Evolutionary conservation across 2,113 vertebrate species (phyloP), one percentile per base, ranked within the genome.

Genomic region (Phaethon lepturus): DNA sequence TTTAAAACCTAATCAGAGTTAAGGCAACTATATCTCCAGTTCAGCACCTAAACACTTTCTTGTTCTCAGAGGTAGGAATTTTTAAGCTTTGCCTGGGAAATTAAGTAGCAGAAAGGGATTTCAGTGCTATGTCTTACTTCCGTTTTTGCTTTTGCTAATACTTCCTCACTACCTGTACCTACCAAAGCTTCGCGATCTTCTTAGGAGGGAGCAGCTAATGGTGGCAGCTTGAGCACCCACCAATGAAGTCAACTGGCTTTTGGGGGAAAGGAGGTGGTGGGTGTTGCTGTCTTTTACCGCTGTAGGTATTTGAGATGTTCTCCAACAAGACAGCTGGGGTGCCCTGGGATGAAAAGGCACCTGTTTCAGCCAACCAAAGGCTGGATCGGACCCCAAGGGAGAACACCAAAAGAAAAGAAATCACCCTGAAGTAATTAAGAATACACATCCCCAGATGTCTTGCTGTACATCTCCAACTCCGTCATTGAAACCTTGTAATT

Each of bases 341-440:
- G 24, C n/a, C 53, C 31, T 26, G 35, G 25, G 49, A 87, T 1
- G 15, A 87, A 25, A 91, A 45, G 33, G 52, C 55, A 50, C 31
- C 53, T 73, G 31, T 38, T 88, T 24, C 66, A 81, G 56, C 64
- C 71, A 92, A 2, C 25, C 7, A 2, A 82, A 72, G 59, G 38
- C 73, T 89, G 40, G 38, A 71, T 74, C 72, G 66, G 50, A 78
- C 55, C 59, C 58, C 74, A 68, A 15, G 49, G 44, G 62, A 86
- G 59, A 94, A 73, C 25, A 95, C 52, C 53, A 62, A 82, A 85
- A 49, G 33, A 64, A 88, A 60, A 94, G 17, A 81, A 44, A 87
- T 90, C 74, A 90, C 52, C 28, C 38, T 66, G 31, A 87, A 88
- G 53, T 90, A 87, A 94, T 94, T 95, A 88, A 76, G 35, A 95